Evolutionary conservation across 1,140 invertebrate genomes (phyloP).

Genomic region (Atta texana): DNA sequence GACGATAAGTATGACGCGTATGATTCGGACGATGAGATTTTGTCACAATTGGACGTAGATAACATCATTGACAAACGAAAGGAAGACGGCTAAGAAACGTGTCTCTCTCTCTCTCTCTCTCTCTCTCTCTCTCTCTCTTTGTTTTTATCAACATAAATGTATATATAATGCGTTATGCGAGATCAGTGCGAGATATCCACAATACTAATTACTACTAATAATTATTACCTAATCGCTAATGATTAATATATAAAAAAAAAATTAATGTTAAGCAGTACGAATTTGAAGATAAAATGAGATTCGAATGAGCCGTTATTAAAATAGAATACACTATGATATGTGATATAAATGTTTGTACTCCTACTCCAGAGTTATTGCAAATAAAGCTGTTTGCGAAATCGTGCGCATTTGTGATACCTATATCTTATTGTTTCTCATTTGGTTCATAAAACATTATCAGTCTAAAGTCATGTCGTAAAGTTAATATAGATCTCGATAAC

Average conservation of each 20-base stretch:
- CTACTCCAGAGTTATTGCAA: background rate
- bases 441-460: conserved; percentile 2
- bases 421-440: background rate
- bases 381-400: conserved; percentile 12
- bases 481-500: background rate
- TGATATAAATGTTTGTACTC: conserved; percentile 3
- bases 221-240: background rate
- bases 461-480: background rate
- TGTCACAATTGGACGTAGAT: conserved; percentile 79
- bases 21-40: conserved; percentile 78
- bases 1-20: conserved; percentile 24
- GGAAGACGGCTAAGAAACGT: background rate
- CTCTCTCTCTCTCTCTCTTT: background rate
- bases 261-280: background rate
- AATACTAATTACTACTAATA: background rate
- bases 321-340: background rate
- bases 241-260: background rate
- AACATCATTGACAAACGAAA: conserved; percentile 45
- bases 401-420: background rate
- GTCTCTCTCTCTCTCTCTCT: background rate
- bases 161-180: background rate
- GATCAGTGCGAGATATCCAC: background rate
- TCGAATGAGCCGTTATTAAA: background rate
- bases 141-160: too few relatives aligned
- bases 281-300: background rate